Base-by-base conservation (phyloP, 1,140 invertebrate genomes). In the Notospermus geniculatus region DNA sequence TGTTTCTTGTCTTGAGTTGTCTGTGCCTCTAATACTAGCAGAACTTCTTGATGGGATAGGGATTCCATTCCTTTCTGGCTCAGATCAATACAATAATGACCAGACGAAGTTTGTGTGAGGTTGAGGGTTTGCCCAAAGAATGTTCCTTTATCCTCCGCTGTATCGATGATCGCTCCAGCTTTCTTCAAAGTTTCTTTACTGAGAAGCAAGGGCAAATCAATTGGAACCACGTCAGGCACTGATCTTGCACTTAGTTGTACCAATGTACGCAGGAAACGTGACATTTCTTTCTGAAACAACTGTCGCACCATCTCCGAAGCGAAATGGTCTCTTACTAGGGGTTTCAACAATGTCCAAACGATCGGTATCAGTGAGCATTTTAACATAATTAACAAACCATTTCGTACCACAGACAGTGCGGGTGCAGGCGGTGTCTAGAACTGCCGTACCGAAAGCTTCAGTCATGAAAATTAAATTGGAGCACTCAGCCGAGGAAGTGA, bases 171-270 rank as follows among this genome's bases (percentile, higher is more conserved):
- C 41, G 61, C 57, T 46, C 28, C 56, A 22, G 59, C 65, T 50
- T 50, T 65, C 39, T 65, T 63, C 2, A 64, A 22, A 29, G 64
- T 57, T 1, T 11, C 19, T 29, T 66, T 66, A 55, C 64, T 63
- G 2, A 66, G 30, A 30, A 68, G 32, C 27, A 68, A 45, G 54
- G 64, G 64, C 0, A 68, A 63, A 45, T 66, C 59, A 29, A 55
- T 13, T 43, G 52, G 32, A 9, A 66, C 59, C 25, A 68, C 59
- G 50, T 68, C 60, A 25, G n/a, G 64, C 59, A 17, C 59, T 50
- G 22, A 68, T 66, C 17, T 57, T 45, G 28, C 60, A 68, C n/a
- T 54, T 50, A 29, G 60, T 65, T 19, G 27, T 50, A 23, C 60
- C 67, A 52, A 65, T 66, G 25, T 63, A 22, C 25, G 58, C 60